These are phyloP conservation scores for Anarsia innoxiella DNA, from an alignment of 2,888 invertebrate genomes.

Conservation along the genomic window DNA sequence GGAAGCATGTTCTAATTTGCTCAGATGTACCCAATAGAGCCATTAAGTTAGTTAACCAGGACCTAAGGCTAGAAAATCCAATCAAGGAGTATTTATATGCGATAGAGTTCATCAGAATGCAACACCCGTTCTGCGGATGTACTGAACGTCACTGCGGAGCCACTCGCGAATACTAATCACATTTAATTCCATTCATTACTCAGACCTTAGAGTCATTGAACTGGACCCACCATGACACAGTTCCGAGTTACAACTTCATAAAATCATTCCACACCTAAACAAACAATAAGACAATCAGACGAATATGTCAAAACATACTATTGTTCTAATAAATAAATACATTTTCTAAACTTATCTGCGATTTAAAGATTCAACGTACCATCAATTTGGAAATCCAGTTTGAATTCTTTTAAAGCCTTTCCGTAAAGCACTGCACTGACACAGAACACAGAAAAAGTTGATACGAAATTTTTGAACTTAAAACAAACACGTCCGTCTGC, in stretches of 20 bases:
- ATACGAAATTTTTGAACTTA: slow-evolving; percentile 27
- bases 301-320: slow-evolving; percentile 1
- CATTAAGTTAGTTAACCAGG: no score
- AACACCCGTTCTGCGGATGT: not conserved
- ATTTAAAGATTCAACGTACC: slow-evolving; percentile 31
- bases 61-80: no score
- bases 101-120: not conserved
- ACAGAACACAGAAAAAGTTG: slow-evolving; percentile 32
- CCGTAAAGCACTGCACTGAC: not conserved
- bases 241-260: not conserved
- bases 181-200: not conserved
- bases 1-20: no score
- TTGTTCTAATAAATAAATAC: slow-evolving; percentile 4
- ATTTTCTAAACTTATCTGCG: not conserved
- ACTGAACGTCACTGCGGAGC: not conserved
- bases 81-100: no score
- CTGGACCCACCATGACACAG: no score
- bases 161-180: slow-evolving; percentile 1
- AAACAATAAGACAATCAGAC: not conserved
- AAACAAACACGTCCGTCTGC: slow-evolving; percentile 32
- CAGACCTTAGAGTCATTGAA: no score
- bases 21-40: no score
- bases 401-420: slow-evolving; percentile 28
- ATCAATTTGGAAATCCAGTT: slow-evolving; percentile 57
- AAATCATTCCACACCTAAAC: not conserved